Conservation (phyloP, 1,140 invertebrate species). For the Ganaspis sp. region DNA sequence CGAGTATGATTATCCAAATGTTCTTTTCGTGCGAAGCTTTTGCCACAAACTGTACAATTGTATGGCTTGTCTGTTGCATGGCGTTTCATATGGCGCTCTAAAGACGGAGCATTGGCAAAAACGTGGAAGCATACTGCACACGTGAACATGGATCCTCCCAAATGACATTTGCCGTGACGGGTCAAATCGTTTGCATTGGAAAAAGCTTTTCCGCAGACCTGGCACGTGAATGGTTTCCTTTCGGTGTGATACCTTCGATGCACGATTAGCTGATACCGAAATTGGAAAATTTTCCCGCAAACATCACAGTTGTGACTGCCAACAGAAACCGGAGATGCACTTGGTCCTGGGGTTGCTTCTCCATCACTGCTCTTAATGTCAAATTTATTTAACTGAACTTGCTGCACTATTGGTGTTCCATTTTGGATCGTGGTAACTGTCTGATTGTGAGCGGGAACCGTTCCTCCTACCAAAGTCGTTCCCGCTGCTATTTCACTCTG, state of each 20-base stretch:
- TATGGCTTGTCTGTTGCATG: conserved; percentile 89
- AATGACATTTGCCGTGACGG: conserved; percentile 87
- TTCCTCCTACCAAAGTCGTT: conserved; percentile 71
- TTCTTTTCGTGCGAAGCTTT: conserved; percentile 91
- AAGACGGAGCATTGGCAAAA: conserved; percentile 82
- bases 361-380: conserved; percentile 76
- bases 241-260: conserved; percentile 90
- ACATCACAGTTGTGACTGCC: conserved; percentile 87
- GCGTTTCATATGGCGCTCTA: conserved; percentile 86
- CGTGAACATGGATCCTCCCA: conserved; percentile 85
- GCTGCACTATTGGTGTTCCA: conserved; percentile 71
- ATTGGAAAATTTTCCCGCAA: conserved; percentile 90
- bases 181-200: conserved; percentile 85
- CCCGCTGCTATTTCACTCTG: conserved; percentile 78
- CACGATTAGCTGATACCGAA: conserved; percentile 90
- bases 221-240: conserved; percentile 89
- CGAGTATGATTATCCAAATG: conserved; percentile 89
- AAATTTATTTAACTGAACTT: conserved; percentile 78
- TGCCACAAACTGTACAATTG: conserved; percentile 88
- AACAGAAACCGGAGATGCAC: conserved; percentile 75
- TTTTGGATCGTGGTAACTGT: conserved; percentile 75
- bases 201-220: conserved; percentile 88
- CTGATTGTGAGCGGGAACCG: conserved; percentile 76
- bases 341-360: conserved; percentile 75
- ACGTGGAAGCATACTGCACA: conserved; percentile 86